Base-by-base conservation (phyloP, 35 echinoderm and acorn worm species). In the Ptychodera flava region DNA sequence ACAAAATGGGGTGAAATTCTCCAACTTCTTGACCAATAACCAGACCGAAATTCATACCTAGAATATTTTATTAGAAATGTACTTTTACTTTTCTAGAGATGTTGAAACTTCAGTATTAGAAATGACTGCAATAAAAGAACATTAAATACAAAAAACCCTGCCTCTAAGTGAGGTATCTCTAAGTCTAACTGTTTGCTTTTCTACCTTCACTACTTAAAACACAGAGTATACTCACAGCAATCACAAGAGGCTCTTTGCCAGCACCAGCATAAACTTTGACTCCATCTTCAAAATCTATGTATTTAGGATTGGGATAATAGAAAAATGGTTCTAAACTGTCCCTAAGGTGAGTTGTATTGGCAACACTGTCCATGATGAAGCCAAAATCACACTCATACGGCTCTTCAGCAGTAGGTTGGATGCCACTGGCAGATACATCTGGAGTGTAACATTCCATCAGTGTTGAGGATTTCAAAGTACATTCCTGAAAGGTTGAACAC, bases 301-400 rank as follows among this genome's bases (percentile, higher is more conserved):
- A 64, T 12, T 64, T 12, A 12, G 45, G 45, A 64, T 64, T 64
- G 6, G 45, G 45, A 22, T 64, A 64, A 22, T 64, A 64, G 45
- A 64, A 22, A 22, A 64, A 64, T 12, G 45, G 45, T 64, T 22
- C 45, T 64, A 64, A 22, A 22, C 45, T 64, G 28, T 88, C 90
- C 16, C 35, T 52, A 36, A 97, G 34, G 80, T 88, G 76, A 15
- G 91, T 88, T 35, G 80, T 92, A 79, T 97, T 90, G 37, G 78
- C 33, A 16, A 97, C 88, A 16, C 94, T 91, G 34, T 93, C 93
- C 76, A 97, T 33, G 37, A 87, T 79, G 77, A 97, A 93, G 22
- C 94, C 91, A 52, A 90, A 90, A 37, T 93, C 82, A 64, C 45
- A 64, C 1, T 85, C 82, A 33, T 77, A 88, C 33, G 93, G 82